A percentile compares a stretch with the other conserved stretches of the same genome.
These are phyloP conservation scores for Pseudolaguvia tuberculata DNA, from an alignment of 2,113 vertebrate genomes.

Conservation along the genomic window DNA sequence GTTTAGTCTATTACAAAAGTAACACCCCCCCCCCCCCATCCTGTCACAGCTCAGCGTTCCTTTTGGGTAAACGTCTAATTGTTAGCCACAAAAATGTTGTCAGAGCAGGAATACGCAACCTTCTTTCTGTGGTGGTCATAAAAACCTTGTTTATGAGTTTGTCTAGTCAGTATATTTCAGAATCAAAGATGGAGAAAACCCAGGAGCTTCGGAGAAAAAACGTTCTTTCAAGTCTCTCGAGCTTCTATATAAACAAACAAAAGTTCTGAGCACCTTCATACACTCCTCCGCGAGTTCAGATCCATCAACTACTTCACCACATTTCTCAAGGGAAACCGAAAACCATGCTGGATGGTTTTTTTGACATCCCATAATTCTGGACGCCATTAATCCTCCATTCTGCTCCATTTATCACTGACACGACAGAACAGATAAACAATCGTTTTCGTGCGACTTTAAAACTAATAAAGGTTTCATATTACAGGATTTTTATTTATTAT, in stretches of 20 bases:
- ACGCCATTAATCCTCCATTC: neutral
- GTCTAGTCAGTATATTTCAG: slow-evolving; percentile 13
- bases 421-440: neutral
- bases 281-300: too few species aligned
- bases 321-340: neutral
- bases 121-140: slow-evolving; percentile 45
- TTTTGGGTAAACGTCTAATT: slow-evolving; percentile 46
- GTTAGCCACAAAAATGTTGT: slow-evolving; percentile 54
- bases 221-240: too few species aligned
- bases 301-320: neutral
- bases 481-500: too few species aligned
- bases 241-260: neutral
- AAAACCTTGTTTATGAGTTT: slow-evolving; percentile 43
- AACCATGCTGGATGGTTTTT: neutral
- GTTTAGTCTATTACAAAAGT: too few species aligned
- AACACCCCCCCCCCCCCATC: too few species aligned
- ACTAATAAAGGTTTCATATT: too few species aligned
- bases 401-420: neutral
- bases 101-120: slow-evolving; percentile 55
- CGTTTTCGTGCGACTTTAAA: too few species aligned
- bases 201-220: neutral
- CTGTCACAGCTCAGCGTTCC: slow-evolving; percentile 54
- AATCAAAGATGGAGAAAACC: neutral
- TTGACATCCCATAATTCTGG: neutral
- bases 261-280: neutral